Evolutionary conservation across 2,888 invertebrate genomes (phyloP), one percentile per base, ranked within the genome.

Genomic region (Zygogramma bicolorata): DNA sequence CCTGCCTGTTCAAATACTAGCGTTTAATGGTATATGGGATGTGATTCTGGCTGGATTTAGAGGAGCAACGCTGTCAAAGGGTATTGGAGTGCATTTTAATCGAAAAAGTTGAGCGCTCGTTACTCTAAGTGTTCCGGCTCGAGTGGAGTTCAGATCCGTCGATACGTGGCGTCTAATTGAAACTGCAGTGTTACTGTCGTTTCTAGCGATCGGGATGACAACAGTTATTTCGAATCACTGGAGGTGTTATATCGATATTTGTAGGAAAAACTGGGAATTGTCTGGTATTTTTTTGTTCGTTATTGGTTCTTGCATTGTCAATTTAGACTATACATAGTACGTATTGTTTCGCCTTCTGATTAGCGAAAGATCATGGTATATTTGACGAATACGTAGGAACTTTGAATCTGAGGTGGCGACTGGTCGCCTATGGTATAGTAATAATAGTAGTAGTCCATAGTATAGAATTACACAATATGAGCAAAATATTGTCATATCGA

Each of bases 1-100:
- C 46, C 46, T 20, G 3, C 79, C 81, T 82, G 82, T 83, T 82
- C 82, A 84, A 84, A 84, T 83, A 84, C 79, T 81, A 81, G 81
- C 81, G 79, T 84, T 81, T 84, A 84, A 84, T 84, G 84, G 84
- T 84, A 84, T 84, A 84, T 81, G 81, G 82, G 81, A 84, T 84
- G 82, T 79, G 83, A 83, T 83, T 83, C 78, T 31, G 57, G 31
- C 18, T 46, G 68, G 59, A 60, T 71, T 65, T 29, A 46, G 71
- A 58, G 61, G 20, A 31, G 65, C 70, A 31, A 38, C 7, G 57
- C 57, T 61, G 66, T 65, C 61, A 60, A 66, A 65, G 70, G 58
- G 70, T 40, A 59, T 27, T 61, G 60, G 61, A 53, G 34, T 53
- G 61, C 20, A 60, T 60, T 65, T 65, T 70, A 70, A 70, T 70